A percentile compares a stretch with the other conserved stretches of the same genome.
Conservation (phyloP, 2,888 invertebrate species). For the Ligdia adustata region DNA sequence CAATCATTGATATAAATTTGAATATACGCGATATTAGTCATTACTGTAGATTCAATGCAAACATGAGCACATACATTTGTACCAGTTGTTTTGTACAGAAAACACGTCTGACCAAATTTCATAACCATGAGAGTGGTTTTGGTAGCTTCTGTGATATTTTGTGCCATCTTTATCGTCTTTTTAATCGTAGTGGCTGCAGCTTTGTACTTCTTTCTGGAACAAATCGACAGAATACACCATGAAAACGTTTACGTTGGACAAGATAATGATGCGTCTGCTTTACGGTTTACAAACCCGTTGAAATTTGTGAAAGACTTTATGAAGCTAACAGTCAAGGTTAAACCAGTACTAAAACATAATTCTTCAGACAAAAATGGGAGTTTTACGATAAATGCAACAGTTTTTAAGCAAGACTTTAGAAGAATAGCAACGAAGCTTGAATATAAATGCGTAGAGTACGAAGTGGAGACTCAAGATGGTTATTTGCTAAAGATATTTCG, state of each 20-base stretch:
- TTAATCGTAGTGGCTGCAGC: not conserved
- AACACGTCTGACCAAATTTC: not conserved
- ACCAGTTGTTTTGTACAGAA: conserved; percentile 5
- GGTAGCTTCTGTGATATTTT: conserved; percentile 3
- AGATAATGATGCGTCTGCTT: not conserved
- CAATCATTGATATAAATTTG: no score
- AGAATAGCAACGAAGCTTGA: conserved; percentile 10
- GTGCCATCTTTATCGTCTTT: not conserved
- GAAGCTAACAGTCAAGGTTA: not conserved
- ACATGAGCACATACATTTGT: not conserved
- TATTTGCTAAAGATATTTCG: conserved; percentile 43
- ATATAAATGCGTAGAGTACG: conserved; percentile 23
- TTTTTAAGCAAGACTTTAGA: conserved; percentile 3
- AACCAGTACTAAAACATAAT: not conserved
- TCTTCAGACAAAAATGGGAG: not conserved
- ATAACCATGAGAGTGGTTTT: conserved; percentile 15
- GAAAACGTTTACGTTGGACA: not conserved
- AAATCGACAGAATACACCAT: not conserved
- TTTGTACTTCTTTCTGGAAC: not conserved
- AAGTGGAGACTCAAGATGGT: conserved; percentile 42
- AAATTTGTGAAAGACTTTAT: not conserved
- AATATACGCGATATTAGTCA: no score
- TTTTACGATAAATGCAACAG: not conserved
- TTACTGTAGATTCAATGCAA: not conserved
- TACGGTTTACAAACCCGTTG: not conserved